A percentile compares a stretch with the other conserved stretches of the same genome.
These are phyloP conservation scores for Merluccius polli DNA, from an alignment of 2,797 vertebrate species.

Conservation along the genomic window DNA sequence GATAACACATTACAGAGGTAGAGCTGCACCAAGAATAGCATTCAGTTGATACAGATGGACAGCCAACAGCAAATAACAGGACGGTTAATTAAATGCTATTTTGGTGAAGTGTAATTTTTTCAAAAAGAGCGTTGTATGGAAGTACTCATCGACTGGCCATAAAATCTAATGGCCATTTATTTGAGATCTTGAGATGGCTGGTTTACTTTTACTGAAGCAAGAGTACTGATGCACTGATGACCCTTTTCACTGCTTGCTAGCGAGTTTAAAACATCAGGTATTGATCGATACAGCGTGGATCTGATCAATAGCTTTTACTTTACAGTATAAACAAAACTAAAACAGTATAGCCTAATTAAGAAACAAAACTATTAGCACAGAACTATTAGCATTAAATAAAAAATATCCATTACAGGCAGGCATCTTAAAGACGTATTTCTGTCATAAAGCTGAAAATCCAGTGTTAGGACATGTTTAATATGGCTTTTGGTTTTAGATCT, in stretches of 20 bases:
- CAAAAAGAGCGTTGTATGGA: not conserved
- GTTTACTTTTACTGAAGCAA: not conserved
- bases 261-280: not conserved
- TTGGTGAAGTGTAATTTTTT: not conserved
- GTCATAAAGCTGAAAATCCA: not conserved
- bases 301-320: not conserved
- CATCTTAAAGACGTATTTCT: not conserved
- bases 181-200: not conserved
- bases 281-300: not conserved
- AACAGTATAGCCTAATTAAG: not conserved
- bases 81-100: slow-evolving; percentile 3
- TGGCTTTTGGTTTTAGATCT: not conserved
- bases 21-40: not conserved
- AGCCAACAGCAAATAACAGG: not conserved
- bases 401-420: not conserved
- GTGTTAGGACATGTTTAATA: not conserved
- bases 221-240: not conserved
- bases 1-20: not conserved
- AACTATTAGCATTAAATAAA: not conserved
- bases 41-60: not conserved
- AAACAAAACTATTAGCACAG: not conserved
- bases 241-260: no score
- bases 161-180: no score
- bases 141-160: not conserved
- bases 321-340: not conserved